A percentile compares a stretch with the other conserved stretches of the same genome.
Conservation (phyloP, 2,888 invertebrate genomes). For the Caprella mutica region DNA sequence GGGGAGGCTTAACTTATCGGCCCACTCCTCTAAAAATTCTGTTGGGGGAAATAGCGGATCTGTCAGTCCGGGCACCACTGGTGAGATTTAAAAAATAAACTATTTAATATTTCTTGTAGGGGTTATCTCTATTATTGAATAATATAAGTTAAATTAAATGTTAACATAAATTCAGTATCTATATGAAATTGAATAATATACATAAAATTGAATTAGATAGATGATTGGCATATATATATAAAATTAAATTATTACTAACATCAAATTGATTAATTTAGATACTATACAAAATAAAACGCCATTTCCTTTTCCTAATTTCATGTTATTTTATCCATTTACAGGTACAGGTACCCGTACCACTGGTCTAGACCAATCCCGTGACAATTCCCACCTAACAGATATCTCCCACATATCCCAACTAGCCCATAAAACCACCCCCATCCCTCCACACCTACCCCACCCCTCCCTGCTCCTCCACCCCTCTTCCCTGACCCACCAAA, state of each 20-base stretch:
- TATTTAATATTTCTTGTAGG: no score
- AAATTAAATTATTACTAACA: no score
- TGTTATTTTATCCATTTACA: background rate
- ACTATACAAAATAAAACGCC: no score
- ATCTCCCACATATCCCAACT: constrained; percentile 31
- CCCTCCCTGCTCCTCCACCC: constrained; percentile 36
- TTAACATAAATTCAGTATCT: no score
- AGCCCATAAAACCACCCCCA: constrained; percentile 19
- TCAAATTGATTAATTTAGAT: no score
- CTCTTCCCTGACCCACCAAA: constrained; percentile 16
- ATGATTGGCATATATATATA: no score
- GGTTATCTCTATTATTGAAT: background rate
- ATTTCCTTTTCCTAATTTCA: no score
- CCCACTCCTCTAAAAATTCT: constrained; percentile 22
- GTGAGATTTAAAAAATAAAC: background rate
- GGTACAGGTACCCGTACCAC: constrained; percentile 33
- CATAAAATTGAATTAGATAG: no score
- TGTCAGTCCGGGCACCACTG: constrained; percentile 25
- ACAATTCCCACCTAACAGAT: constrained; percentile 34
- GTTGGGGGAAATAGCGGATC: constrained; percentile 25
- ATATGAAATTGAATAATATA: no score
- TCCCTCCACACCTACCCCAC: constrained; percentile 36
- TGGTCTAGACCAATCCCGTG: constrained; percentile 34
- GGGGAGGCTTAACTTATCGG: background rate
- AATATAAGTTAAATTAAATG: no score